Evolutionary conservation across 2,797 vertebrate genomes (phyloP).

Genomic region (Dicrostonyx torquatus): DNA sequence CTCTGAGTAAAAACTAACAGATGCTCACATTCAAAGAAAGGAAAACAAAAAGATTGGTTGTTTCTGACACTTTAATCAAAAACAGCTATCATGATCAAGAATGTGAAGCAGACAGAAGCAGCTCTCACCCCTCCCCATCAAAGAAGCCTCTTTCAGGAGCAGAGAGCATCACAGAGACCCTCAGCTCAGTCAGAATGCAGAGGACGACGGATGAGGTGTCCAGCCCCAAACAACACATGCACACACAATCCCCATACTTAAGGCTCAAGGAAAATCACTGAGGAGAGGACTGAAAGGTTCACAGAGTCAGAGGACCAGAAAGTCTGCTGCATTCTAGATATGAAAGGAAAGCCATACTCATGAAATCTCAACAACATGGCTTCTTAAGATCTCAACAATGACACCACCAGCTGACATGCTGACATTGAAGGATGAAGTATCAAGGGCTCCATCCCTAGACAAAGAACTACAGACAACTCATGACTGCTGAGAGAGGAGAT

Average conservation of each 20-base stretch:
- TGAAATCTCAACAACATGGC: background rate
- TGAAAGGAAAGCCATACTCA: background rate
- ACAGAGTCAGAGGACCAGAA: too few relatives aligned
- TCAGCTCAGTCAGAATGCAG: background rate
- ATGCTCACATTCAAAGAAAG: background rate
- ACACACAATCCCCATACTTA: background rate
- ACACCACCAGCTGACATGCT: background rate
- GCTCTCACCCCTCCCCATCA: background rate
- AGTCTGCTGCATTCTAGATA: background rate
- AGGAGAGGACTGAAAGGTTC: background rate
- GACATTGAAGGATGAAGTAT: background rate
- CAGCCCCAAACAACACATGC: background rate
- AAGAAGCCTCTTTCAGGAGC: background rate
- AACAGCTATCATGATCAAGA: background rate
- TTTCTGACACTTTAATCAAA: background rate
- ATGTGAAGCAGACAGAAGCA: too few relatives aligned
- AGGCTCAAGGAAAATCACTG: background rate
- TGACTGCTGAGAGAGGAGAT: background rate
- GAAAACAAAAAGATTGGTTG: slow-evolving; percentile 7
- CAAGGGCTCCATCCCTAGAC: background rate
- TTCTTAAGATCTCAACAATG: background rate
- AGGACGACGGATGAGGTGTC: background rate
- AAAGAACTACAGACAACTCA: background rate
- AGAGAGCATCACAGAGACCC: background rate
- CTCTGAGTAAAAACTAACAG: background rate